Base-by-base conservation (phyloP, 2,113 vertebrate species). In the Mastomys coucha region DNA sequence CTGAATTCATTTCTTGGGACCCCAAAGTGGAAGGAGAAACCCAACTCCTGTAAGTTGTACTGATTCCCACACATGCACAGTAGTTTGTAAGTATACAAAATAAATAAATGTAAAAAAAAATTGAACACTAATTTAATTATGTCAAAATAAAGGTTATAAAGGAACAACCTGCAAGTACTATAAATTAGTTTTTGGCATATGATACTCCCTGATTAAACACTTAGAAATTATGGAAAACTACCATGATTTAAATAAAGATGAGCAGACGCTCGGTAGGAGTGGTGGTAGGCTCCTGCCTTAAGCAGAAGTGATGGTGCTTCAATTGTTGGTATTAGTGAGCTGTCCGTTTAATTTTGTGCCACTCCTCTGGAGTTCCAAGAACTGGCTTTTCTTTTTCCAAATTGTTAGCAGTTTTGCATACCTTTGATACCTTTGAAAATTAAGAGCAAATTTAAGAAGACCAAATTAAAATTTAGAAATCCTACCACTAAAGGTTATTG, bases 191-290 rank as follows among this genome's bases (percentile, higher is more conserved):
- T 89, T 93, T 75, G 90, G 24, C 51, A 39, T 56, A 72, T 69
- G 67, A 75, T 26, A 91, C 39, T 14, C 12, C 88, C 31, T 89
- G 1, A 84, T 63, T 49, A 93, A 76, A 73, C 75, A 76, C 19
- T 76, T 93, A 45, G 49, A 89, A 94, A 90, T n/a, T 81, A 70
- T 73, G 36, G 19, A 87, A 89, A 94, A 80, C 26, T 91, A 75
- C 12, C 22, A 96, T 85, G 69, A 96, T 77, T 63, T 89, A 65
- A 95, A 91, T 69, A 36, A 96, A 96, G 89, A 96, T 28, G 63
- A 65, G 56, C 9, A 60, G 39, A n/a, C 12, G 80, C 63, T 91
- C 24, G 60, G 84, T 2, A 90, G 67, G 84, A 2, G 72, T 31
- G 14, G 53, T 4, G 56, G 1, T 72, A 80, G 69, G 28, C 28